These are phyloP conservation scores for Siniperca obscura DNA, from an alignment of 2,797 vertebrate species.

Conservation along the genomic window DNA sequence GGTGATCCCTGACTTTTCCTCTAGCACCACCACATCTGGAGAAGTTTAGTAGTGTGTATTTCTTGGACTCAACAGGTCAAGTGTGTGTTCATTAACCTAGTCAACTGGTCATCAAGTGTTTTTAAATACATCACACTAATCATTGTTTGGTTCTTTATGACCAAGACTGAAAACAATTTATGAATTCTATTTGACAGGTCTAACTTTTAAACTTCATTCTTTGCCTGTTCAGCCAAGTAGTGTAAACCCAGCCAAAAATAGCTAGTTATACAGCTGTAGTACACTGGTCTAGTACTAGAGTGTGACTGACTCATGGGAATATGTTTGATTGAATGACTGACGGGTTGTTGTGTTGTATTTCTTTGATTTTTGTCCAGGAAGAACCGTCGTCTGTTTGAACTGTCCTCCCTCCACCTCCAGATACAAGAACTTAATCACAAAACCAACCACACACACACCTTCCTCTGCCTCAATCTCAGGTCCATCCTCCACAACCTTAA, in stretches of 20 bases:
- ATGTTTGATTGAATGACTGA: conserved; percentile 4
- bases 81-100: neutral
- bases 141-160: neutral
- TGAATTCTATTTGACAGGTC: neutral
- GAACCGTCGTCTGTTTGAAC: conserved; percentile 91
- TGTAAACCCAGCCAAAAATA: neutral
- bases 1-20: neutral
- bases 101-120: neutral
- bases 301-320: neutral
- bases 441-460: conserved; percentile 82
- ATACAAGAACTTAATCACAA: conserved; percentile 88
- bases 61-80: neutral
- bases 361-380: conserved; percentile 56
- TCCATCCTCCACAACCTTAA: conserved; percentile 84
- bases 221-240: neutral
- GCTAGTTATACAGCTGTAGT: neutral
- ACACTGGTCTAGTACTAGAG: neutral
- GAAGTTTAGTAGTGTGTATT: neutral
- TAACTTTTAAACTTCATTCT: neutral
- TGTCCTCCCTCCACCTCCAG: conserved; percentile 85
- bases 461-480: conserved; percentile 89
- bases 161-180: neutral
- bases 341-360: neutral
- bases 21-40: neutral
- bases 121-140: neutral